Conservation (phyloP, 2,113 vertebrate genomes). For the Ornithorhynchus anatinus region DNA sequence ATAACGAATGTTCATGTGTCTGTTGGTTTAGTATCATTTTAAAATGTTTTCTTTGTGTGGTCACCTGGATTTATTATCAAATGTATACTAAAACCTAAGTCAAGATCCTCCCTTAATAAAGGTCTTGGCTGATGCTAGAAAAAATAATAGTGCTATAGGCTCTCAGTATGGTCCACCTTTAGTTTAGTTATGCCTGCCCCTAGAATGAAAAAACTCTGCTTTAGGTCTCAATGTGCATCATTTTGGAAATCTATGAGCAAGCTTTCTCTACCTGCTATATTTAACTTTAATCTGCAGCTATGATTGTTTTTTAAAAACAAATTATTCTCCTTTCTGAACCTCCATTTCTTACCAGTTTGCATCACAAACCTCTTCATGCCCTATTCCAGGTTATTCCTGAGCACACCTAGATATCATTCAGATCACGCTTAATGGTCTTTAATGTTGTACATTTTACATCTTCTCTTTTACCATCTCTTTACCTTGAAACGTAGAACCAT, state of each 20-base stretch:
- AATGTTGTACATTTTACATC: rapidly evolving
- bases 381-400: neutral
- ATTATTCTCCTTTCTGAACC: neutral
- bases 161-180: too few relatives aligned
- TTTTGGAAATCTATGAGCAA: conserved; percentile 13
- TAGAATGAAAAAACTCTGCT: neutral
- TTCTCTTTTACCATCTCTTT: too few relatives aligned
- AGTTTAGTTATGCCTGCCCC: conserved; percentile 2
- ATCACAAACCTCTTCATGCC: neutral
- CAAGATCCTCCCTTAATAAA: too few relatives aligned
- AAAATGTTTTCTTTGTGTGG: too few relatives aligned
- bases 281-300: conserved; percentile 36
- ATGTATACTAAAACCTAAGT: too few relatives aligned
- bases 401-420: neutral
- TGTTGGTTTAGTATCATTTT: too few relatives aligned
- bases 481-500: too few relatives aligned
- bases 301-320: neutral
- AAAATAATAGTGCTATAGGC: too few relatives aligned
- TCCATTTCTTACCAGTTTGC: conserved; percentile 7
- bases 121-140: too few relatives aligned
- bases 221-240: neutral
- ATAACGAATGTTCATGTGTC: too few relatives aligned
- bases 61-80: too few relatives aligned
- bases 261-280: conserved; percentile 15
- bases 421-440: neutral